phyloP scores from a whole-genome alignment of 2,888 invertebrate genomes.

The Polyploca ridens region DNA sequence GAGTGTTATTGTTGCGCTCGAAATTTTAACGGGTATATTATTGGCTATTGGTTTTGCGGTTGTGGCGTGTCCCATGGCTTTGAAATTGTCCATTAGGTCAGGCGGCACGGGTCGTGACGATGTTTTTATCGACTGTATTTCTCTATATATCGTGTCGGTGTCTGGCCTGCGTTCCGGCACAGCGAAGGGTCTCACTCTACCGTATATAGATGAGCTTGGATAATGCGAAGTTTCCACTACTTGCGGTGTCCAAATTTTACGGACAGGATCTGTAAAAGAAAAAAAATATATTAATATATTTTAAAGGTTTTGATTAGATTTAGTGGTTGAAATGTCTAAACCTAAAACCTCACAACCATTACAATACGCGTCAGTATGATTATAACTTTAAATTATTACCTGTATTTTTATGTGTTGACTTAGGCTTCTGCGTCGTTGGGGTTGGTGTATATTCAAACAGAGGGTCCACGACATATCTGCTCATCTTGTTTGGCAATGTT shows the following conservation, averaged over 20 bases:
- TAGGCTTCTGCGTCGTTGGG: slow-evolving; percentile 53
- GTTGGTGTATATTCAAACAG: slow-evolving; percentile 64
- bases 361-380: too few species aligned
- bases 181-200: slow-evolving; percentile 58
- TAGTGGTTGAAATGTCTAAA: too few species aligned
- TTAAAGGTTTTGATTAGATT: neutral
- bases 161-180: slow-evolving; percentile 54
- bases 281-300: slow-evolving; percentile 14
- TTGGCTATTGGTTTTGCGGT: slow-evolving; percentile 54
- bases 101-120: slow-evolving; percentile 62
- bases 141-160: slow-evolving; percentile 62
- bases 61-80: slow-evolving; percentile 46
- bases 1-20: slow-evolving; percentile 86
- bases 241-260: slow-evolving; percentile 61
- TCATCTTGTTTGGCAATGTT: slow-evolving; percentile 89
- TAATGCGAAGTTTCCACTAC: slow-evolving; percentile 49
- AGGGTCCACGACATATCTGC: slow-evolving; percentile 77
- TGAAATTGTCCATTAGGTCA: slow-evolving; percentile 56
- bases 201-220: slow-evolving; percentile 57
- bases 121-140: slow-evolving; percentile 72
- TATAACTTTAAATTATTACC: slow-evolving; percentile 36
- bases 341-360: too few species aligned
- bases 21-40: slow-evolving; percentile 75
- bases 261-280: slow-evolving; percentile 55
- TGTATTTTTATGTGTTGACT: slow-evolving; percentile 56